Base-by-base conservation (phyloP, 2,113 vertebrate genomes). In the Pipra filicauda region DNA sequence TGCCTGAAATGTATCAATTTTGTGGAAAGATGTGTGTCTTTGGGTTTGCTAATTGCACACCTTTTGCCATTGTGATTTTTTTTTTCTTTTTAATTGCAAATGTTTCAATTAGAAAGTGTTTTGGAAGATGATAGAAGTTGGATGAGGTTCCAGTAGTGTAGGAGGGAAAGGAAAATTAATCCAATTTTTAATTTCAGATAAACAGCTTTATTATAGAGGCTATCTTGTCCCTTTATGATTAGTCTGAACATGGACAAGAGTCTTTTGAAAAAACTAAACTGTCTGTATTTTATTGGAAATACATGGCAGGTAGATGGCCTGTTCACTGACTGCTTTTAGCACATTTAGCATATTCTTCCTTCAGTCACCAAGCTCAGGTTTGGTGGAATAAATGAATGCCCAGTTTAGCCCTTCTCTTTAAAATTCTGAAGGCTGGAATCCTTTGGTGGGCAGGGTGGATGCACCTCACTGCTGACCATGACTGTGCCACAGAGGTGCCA, bases 101-200 rank as follows among this genome's bases (percentile, higher is more conserved):
- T 66, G 51, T 95, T 95, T 93, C 66, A 85, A 59, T 96, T 95
- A 88, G 52, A 41, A 93, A 57, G 55, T 31, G 35, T 78, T 95
- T 70, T 92, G 77, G 67, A 97, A 96, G 91, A 83, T 58, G 85
- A 79, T 41, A 88, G 67, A 88, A 80, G 52, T 88, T 95, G 94
- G 59, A 88, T 86, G 86, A 94, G 48, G 31, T 74, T 95, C 59
- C 58, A 70, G 59, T 72, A 37, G 54, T 18, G 75, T 79, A 66
- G 85, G 95, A 87, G 84, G 61, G 43, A 22, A 71, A 91, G 67
- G 74, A 91, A 95, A 94, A 91, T 46, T 87, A 91, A 95, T 93
- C 80, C 76, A 70, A 21, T 85, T 91, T 96, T 94, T 95, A 84
- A 91, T 96, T 97, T 96, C 70, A 88, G 82, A 94, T 94, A 94